Evolutionary conservation across 1,140 invertebrate species (phyloP).

Genomic region (Phymastichus coffea): DNA sequence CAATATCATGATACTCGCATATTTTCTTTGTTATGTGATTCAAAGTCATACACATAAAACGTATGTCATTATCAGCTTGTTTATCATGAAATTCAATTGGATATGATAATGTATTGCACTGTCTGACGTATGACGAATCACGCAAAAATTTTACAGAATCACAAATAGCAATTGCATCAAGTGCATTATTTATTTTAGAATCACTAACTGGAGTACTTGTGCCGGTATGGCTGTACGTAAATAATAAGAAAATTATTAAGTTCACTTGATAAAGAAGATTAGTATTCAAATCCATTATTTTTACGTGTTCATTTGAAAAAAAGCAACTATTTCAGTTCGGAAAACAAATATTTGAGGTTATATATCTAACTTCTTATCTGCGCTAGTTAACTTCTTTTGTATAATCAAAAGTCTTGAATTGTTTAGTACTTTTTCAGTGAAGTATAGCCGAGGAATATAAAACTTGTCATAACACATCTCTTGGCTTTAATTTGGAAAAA

Average conservation of each 20-base stretch:
- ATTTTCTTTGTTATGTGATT: conserved; percentile 9
- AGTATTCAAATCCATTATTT: background rate
- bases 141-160: background rate
- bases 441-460: too few relatives aligned
- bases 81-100: background rate
- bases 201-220: background rate
- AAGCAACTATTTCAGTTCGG: too few relatives aligned
- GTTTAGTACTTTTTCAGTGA: too few relatives aligned
- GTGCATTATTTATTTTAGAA: background rate
- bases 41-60: background rate
- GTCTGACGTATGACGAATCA: background rate
- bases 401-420: too few relatives aligned
- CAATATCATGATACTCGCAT: background rate
- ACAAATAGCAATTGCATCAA: conserved; percentile 1
- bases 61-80: background rate
- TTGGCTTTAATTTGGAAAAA: too few relatives aligned
- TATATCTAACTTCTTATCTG: too few relatives aligned
- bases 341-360: conserved; percentile 7
- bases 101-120: background rate
- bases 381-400: too few relatives aligned
- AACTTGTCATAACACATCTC: too few relatives aligned
- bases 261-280: background rate
- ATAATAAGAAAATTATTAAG: background rate
- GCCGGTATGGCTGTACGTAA: background rate
- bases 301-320: too few relatives aligned